Percentiles rank a stretch among this genome's conserved stretches.
phyloP scores from a whole-genome alignment of 2,113 vertebrate genomes.

The Pteronura brasiliensis region DNA sequence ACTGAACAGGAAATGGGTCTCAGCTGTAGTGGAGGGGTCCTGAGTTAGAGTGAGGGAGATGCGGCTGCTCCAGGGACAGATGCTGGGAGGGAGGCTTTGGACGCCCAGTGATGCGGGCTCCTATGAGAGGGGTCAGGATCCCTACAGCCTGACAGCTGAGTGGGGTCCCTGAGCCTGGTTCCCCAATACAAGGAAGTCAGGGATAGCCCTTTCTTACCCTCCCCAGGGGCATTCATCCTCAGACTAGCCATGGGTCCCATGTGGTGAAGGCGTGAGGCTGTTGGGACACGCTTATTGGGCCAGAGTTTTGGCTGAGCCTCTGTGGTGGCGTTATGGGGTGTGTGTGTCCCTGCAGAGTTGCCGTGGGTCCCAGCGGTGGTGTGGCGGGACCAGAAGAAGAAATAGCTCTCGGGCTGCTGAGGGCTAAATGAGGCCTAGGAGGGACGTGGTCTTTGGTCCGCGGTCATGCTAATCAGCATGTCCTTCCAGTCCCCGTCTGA shows the following conservation, averaged over 20 bases:
- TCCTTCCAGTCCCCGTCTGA: fast-evolving
- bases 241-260: not conserved
- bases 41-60: fast-evolving
- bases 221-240: fast-evolving
- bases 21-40: not conserved
- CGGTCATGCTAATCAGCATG: fast-evolving
- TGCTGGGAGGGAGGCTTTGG: not conserved
- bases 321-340: not conserved
- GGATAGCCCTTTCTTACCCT: fast-evolving
- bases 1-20: constrained; percentile 25
- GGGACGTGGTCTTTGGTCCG: not conserved
- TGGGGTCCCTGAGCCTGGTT: fast-evolving
- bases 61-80: not conserved
- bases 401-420: fast-evolving
- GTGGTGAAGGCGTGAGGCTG: fast-evolving
- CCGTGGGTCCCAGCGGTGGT: fast-evolving
- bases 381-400: not conserved
- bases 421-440: fast-evolving
- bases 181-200: fast-evolving
- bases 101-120: not conserved
- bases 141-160: not conserved
- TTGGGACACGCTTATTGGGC: fast-evolving
- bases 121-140: not conserved
- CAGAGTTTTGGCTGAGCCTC: not conserved
- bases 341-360: not conserved